phyloP scores from a whole-genome alignment of 1,140 invertebrate species.

The Paraescarpia echinospica region DNA sequence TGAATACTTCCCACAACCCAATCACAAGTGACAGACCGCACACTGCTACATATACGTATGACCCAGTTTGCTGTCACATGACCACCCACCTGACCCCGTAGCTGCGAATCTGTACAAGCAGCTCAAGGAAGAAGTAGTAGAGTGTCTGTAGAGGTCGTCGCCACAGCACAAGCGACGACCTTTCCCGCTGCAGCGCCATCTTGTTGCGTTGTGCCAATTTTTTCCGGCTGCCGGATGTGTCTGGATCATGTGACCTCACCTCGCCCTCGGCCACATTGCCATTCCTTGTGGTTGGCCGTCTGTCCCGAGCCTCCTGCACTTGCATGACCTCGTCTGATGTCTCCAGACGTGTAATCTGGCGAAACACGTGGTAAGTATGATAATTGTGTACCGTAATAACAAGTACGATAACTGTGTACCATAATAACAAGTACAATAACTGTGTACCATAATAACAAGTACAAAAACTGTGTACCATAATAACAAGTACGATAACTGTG shows the following conservation, averaged over 20 bases:
- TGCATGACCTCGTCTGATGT: background rate
- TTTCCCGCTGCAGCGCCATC: background rate
- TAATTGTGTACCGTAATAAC: too few relatives aligned
- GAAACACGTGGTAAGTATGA: background rate
- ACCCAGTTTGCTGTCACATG: background rate
- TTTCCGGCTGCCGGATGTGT: background rate
- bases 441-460: too few relatives aligned
- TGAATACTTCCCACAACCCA: too few relatives aligned
- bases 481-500: too few relatives aligned
- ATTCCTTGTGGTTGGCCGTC: background rate
- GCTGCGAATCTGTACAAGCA: slow-evolving; percentile 65
- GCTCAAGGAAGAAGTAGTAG: slow-evolving; percentile 81
- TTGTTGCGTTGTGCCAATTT: background rate
- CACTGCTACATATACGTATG: too few relatives aligned
- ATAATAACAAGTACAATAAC: too few relatives aligned
- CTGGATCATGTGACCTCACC: background rate
- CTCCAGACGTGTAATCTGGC: background rate
- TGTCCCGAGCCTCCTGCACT: background rate
- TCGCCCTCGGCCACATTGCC: background rate
- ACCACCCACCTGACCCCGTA: slow-evolving; percentile 60
- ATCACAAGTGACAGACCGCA: too few relatives aligned
- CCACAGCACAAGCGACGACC: slow-evolving; percentile 75
- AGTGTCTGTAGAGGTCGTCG: slow-evolving; percentile 78
- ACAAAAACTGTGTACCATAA: too few relatives aligned
- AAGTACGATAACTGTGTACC: too few relatives aligned